phyloP scores from a whole-genome alignment of 2,888 invertebrate species.

The Penaeus monodon region DNA sequence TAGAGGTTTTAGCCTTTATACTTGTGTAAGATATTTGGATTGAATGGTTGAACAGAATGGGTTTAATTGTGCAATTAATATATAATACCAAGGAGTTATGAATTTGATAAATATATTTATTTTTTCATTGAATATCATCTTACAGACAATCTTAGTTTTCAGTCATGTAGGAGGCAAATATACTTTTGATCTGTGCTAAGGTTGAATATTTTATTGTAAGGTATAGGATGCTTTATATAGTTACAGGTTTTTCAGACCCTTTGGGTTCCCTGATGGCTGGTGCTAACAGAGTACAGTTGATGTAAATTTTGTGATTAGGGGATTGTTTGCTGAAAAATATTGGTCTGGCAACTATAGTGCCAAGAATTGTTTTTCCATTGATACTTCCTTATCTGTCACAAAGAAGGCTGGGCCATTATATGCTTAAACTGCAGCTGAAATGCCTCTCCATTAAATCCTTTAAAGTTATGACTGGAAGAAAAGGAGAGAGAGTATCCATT shows the following conservation, averaged over 20 bases:
- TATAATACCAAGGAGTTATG: not conserved
- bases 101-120: not conserved
- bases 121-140: not conserved
- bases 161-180: slow-evolving; percentile 15
- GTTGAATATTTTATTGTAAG: slow-evolving; percentile 8
- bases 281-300: too few relatives aligned
- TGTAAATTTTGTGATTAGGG: not conserved
- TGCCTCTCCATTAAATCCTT: too few relatives aligned
- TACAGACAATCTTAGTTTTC: not conserved
- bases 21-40: too few relatives aligned
- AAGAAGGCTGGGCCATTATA: not conserved
- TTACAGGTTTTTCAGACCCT: not conserved
- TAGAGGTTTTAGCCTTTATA: too few relatives aligned
- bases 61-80: too few relatives aligned
- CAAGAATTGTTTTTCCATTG: slow-evolving; percentile 1
- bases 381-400: slow-evolving; percentile 12
- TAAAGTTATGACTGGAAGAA: too few relatives aligned
- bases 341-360: slow-evolving; percentile 15
- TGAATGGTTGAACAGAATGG: too few relatives aligned
- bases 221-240: not conserved
- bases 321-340: not conserved
- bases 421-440: too few relatives aligned
- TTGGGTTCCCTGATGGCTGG: not conserved
- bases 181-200: not conserved
- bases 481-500: too few relatives aligned